These are phyloP conservation scores for Scolopax rusticola DNA, from an alignment of 2,797 vertebrate species.

Conservation along the genomic window DNA sequence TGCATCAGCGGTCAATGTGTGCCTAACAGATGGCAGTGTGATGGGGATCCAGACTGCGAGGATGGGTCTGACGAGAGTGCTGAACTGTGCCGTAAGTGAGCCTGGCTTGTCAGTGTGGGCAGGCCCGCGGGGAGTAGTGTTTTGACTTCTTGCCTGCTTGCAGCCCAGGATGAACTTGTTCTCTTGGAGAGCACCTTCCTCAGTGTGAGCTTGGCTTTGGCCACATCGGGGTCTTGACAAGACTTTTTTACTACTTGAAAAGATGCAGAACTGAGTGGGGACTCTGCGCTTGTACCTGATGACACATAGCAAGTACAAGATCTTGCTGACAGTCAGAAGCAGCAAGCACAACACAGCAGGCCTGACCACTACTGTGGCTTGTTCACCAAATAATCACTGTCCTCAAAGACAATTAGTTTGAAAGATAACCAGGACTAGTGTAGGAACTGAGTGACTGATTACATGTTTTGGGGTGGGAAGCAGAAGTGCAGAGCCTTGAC, in stretches of 20 bases:
- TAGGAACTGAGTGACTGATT: background rate
- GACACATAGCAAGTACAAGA: background rate
- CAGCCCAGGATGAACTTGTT: background rate
- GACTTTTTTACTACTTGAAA: background rate
- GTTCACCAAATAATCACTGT: background rate
- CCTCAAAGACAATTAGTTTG: background rate
- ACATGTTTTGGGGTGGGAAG: rapidly evolving
- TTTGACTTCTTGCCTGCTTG: background rate
- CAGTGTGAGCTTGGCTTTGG: background rate
- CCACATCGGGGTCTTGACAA: background rate
- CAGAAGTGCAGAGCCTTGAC: background rate
- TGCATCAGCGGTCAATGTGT: constrained; percentile 94
- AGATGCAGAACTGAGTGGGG: background rate
- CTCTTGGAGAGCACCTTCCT: background rate
- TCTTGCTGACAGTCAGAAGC: background rate
- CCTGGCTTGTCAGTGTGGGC: background rate
- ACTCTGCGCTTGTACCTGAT: background rate
- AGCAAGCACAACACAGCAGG: background rate
- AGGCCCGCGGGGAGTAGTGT: rapidly evolving
- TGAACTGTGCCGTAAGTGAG: constrained; percentile 93
- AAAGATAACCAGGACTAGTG: background rate
- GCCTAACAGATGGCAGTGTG: constrained; percentile 95
- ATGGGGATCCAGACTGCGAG: constrained; percentile 96
- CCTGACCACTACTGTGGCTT: background rate
- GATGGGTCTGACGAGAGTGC: constrained; percentile 92